Base-by-base conservation (phyloP, 2,888 invertebrate species). In the Hydriomena furcata region DNA sequence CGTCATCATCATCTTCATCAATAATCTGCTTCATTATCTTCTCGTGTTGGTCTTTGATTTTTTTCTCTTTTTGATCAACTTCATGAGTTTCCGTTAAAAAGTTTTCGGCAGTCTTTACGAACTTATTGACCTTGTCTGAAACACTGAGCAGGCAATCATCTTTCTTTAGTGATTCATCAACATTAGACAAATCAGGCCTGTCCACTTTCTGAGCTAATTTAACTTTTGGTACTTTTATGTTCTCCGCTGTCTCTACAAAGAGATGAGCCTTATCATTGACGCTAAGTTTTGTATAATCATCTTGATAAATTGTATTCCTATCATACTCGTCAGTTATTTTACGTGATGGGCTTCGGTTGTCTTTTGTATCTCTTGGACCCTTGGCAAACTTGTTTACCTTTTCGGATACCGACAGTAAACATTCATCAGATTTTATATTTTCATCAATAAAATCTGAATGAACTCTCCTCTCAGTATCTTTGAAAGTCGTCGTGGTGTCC, bases 301-400 rank as follows among this genome's bases (percentile, higher is more conserved):
- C 90, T 46, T 82, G 83, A 58, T 88, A 89, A 31, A 91, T 73
- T 10, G 92, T 93, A 35, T 84, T 72, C 50, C 87, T 92, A 55
- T 93, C 93, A 63, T 91, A 90, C 60, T 83, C 85, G 57, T 89
- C 75, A 58, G 82, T 46, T 56, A 86, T 82, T 35, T 86, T 89
- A 6, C 86, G 79, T 0, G 79, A 72, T n/a, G 84, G 83, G 43
- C 81, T 87, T 42, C 62, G 78, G 8, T 58, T 76, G 40, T 84
- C 83, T 66, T 86, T 91, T 21, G 76, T 79, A 53, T 86, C 66
- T 23, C 56, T 66, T 7, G 80, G 73, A 0, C 79, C 82, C 61
- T 83, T 93, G n/a, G 92, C 92, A 70, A 94, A 94, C 63, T 93
- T 94, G 23, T 90, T 91, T 0, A 94, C 94, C 74, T 94, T 94